Conservation (phyloP, 2,797 vertebrate species). For the Gallirallus australis region DNA sequence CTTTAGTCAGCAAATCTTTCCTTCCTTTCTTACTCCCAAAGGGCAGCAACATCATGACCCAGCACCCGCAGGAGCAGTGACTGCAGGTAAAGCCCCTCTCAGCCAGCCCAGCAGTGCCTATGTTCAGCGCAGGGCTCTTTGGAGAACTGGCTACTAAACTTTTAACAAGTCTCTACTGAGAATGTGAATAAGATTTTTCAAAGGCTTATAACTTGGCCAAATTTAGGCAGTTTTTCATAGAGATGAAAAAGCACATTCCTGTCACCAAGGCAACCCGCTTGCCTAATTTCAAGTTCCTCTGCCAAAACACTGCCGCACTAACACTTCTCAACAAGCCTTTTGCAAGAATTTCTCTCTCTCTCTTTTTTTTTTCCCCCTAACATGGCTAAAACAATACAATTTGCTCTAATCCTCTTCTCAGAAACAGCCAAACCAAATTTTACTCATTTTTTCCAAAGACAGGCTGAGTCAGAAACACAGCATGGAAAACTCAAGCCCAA, state of each 20-base stretch:
- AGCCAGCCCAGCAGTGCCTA: neutral
- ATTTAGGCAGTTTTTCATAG: slow-evolving; percentile 29
- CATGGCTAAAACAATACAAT: neutral
- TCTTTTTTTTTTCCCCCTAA: neutral
- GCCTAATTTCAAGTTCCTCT: slow-evolving; percentile 19
- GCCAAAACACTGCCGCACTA: neutral
- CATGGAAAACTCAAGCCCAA: neutral
- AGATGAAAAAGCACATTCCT: slow-evolving; percentile 34
- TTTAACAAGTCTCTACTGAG: neutral
- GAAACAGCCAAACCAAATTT: neutral
- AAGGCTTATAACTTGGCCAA: slow-evolving; percentile 35
- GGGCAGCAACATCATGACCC: neutral
- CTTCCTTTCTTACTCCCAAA: neutral
- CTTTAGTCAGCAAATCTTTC: neutral
- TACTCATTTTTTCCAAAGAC: neutral
- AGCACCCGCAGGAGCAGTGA: neutral
- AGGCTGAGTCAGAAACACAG: neutral
- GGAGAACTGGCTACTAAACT: slow-evolving; percentile 1
- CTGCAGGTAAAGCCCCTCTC: neutral
- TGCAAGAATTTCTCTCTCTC: neutral
- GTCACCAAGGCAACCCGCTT: slow-evolving; percentile 22
- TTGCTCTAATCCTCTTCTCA: neutral
- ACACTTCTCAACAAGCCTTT: neutral
- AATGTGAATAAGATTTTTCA: slow-evolving; percentile 26
- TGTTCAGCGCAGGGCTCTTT: neutral